Conservation (phyloP, 2,113 vertebrate genomes). For the Smithornis capensis region DNA sequence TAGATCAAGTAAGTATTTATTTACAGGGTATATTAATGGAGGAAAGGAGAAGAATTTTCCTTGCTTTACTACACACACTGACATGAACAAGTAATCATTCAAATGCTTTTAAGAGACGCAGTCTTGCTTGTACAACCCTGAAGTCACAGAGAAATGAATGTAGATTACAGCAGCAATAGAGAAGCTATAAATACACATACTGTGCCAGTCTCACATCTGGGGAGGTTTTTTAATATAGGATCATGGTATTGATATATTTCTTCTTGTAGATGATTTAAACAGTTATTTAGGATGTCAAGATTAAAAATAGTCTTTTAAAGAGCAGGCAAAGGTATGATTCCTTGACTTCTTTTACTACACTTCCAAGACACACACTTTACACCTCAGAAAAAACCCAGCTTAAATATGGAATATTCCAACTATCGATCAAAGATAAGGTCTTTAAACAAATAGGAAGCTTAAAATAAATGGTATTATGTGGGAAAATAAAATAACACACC, state of each 20-base stretch:
- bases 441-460: slow-evolving; percentile 20
- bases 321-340: slow-evolving; percentile 25
- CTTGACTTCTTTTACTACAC: neutral
- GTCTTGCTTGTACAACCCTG: slow-evolving; percentile 43
- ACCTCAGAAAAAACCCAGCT: neutral
- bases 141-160: slow-evolving; percentile 64
- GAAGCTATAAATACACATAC: slow-evolving; percentile 65
- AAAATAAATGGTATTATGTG: neutral
- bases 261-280: slow-evolving; percentile 45
- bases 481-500: neutral
- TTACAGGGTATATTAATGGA: neutral
- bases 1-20: slow-evolving; percentile 31
- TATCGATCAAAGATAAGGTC: neutral
- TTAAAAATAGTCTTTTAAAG: slow-evolving; percentile 65
- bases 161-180: slow-evolving; percentile 66
- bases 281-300: slow-evolving; percentile 65
- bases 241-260: slow-evolving; percentile 57
- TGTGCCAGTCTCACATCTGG: slow-evolving; percentile 56
- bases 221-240: slow-evolving; percentile 32
- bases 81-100: slow-evolving; percentile 61
- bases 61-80: slow-evolving; percentile 36
- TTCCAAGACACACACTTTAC: neutral
- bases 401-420: neutral
- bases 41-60: slow-evolving; percentile 19
- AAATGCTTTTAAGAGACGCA: slow-evolving; percentile 63